Conservation (phyloP, 2,113 vertebrate genomes). For the Geococcyx californianus region DNA sequence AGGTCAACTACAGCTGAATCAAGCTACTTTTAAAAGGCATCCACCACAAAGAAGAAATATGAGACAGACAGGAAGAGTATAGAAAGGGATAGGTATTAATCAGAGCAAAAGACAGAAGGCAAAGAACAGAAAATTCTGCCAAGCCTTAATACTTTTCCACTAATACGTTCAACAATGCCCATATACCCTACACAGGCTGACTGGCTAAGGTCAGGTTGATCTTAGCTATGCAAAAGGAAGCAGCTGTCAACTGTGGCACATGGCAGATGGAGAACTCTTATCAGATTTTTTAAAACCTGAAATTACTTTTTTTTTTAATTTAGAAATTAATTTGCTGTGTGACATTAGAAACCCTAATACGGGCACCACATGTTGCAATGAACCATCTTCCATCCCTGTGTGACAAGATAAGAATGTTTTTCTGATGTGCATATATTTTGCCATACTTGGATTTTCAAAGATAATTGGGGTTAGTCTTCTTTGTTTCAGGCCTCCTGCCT, state of each 20-base stretch:
- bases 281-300: constrained; percentile 59
- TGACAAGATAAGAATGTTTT: constrained; percentile 21
- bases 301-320: constrained; percentile 41
- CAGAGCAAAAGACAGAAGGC: constrained; percentile 52
- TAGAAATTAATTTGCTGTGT: constrained; percentile 39
- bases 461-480: background rate
- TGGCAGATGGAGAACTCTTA: constrained; percentile 59
- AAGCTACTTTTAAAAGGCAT: constrained; percentile 51
- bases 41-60: constrained; percentile 60
- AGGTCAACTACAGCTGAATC: constrained; percentile 59
- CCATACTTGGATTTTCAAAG: background rate
- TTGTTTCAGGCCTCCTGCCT: background rate
- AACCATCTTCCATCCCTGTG: background rate
- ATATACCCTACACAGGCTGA: background rate
- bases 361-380: background rate
- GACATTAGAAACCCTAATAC: constrained; percentile 41
- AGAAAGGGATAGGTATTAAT: constrained; percentile 50
- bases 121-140: constrained; percentile 60
- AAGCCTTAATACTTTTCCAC: constrained; percentile 48
- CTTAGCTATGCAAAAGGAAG: constrained; percentile 58
- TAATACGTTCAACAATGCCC: constrained; percentile 44
- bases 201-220: constrained; percentile 56
- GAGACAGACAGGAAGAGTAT: constrained; percentile 37
- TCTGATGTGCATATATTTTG: background rate
- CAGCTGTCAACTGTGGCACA: constrained; percentile 28